Evolutionary conservation across 2,113 vertebrate species (phyloP), one percentile per base, ranked within the genome.

Genomic region (Pygoscelis adeliae): DNA sequence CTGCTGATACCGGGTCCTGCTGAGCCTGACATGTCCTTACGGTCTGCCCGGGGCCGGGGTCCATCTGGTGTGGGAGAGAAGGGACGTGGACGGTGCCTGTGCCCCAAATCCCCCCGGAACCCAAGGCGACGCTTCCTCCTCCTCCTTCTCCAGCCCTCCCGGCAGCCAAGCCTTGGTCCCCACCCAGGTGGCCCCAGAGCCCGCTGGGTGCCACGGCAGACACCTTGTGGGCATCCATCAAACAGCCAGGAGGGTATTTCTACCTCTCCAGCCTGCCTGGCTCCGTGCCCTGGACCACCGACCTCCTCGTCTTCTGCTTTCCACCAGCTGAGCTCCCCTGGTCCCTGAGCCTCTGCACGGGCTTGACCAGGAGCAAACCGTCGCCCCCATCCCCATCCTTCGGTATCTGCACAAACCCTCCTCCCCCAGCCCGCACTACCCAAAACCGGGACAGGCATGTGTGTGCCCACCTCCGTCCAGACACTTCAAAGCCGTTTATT

Each of bases 371-470:
- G 21, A 47, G 5, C 4, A 0, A 50, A 63, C 7, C 2, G 2
- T 36, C 30, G 18, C 40, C 13, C 13, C 12, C 6, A 9, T 14
- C 6, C 29, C 46, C 59, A 36, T 12, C 79, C 34, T 10, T 40
- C 6, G 1, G 34, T 8, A 34, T 4, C 52, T n/a, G 25, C 46
- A 55, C 30, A 32, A 36, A 11, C 18, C 27, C 23, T 47, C 15
- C 36, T 44, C 30, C 27, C 65, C 36, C 25, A n/a, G 46, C 40
- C 26, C 5, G 0, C 0, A 1, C 10, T 11, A 6, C 49, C 34
- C 61, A 44, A 4, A 20, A 7, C 42, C 2, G 5, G 40, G 53
- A 42, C 0, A 3, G 67, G 53, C 1, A 0, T 2, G 0, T 13
- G n/a, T 3, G 12, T 30, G 20, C 52, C 46, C 72, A 66, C 29